phyloP scores from a whole-genome alignment of 2,797 vertebrate genomes.

The Chiloscyllium punctatum region DNA sequence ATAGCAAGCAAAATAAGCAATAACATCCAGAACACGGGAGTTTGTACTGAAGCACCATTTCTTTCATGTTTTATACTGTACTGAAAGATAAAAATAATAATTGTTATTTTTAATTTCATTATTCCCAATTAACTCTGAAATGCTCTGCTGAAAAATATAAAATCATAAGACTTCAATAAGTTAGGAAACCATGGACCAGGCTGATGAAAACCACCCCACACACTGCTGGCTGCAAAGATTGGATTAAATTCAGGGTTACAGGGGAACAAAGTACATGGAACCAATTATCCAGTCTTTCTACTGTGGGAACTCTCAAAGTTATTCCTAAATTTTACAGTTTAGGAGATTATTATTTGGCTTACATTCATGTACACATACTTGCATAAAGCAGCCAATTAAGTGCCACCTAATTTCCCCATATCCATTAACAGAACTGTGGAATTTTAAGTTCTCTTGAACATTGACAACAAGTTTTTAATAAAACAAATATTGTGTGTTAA shows the following conservation, averaged over 20 bases:
- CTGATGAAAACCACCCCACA: neutral
- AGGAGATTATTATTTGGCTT: neutral
- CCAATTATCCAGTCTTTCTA: neutral
- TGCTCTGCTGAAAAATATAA: neutral
- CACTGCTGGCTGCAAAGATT: neutral
- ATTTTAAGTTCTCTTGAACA: neutral
- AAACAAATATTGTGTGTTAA: neutral
- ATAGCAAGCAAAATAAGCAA: neutral
- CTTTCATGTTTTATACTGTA: neutral
- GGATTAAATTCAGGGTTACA: neutral
- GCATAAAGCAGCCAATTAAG: neutral
- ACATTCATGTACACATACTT: neutral
- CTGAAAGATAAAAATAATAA: neutral
- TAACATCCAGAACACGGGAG: neutral
- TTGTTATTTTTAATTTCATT: neutral
- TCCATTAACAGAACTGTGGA: neutral
- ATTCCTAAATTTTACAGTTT: neutral
- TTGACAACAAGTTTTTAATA: neutral
- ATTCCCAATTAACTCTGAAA: neutral
- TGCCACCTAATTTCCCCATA: neutral
- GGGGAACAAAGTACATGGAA: neutral
- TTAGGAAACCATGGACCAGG: neutral
- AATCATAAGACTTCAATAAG: neutral
- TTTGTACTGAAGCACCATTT: neutral
- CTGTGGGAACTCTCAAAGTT: neutral